phyloP scores from a whole-genome alignment of 2,797 vertebrate genomes.

The Glossophaga mutica region DNA sequence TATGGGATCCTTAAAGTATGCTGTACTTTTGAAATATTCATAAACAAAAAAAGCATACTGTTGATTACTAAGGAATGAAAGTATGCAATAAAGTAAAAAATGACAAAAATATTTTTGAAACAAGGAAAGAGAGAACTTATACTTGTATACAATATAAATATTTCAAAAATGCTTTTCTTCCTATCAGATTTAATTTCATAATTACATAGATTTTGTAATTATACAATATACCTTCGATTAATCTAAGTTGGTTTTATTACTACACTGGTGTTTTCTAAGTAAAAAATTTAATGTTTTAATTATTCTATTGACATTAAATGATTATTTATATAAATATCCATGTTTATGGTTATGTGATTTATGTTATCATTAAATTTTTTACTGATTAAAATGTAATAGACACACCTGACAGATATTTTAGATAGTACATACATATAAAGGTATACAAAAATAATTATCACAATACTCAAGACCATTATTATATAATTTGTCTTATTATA shows the following conservation, averaged over 20 bases:
- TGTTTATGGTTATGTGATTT: neutral
- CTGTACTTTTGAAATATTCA: slow-evolving; percentile 46
- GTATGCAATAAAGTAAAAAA: slow-evolving; percentile 12
- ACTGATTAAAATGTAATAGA: neutral
- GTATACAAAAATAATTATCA: neutral
- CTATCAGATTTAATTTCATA: neutral
- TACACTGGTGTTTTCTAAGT: neutral
- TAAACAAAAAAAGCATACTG: slow-evolving; percentile 39
- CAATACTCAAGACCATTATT: neutral
- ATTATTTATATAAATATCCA: slow-evolving; percentile 14
- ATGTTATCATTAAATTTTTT: neutral
- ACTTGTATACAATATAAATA: slow-evolving; percentile 16
- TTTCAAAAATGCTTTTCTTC: neutral
- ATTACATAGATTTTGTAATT: slow-evolving; percentile 9
- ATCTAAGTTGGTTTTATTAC: neutral
- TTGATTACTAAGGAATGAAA: slow-evolving; percentile 52
- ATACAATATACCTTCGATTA: neutral
- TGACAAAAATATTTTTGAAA: slow-evolving; percentile 42
- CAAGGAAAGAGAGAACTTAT: slow-evolving; percentile 36
- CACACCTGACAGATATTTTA: neutral
- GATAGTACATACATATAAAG: neutral
- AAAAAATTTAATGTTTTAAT: neutral
- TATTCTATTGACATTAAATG: neutral
- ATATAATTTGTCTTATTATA: neutral
- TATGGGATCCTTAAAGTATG: slow-evolving; percentile 38